Base-by-base conservation (phyloP, 2,888 invertebrate genomes). In the Drosophila picticornis region DNA sequence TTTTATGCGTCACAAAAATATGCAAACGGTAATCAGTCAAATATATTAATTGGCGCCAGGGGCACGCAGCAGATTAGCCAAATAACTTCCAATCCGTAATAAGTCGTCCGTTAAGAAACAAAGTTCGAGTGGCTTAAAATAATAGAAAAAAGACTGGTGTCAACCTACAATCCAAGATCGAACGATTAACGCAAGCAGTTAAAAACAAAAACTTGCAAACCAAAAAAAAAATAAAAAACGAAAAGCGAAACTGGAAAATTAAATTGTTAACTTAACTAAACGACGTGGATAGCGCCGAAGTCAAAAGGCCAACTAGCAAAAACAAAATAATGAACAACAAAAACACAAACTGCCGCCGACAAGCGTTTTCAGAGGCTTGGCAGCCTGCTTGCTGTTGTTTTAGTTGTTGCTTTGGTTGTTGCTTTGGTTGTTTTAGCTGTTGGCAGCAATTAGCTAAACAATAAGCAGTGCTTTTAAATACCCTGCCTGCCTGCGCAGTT, bases 231-330 rank as follows among this genome's bases (percentile, higher is more conserved):
- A 31, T 2, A 38, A 13, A 50, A 16, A 43, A 4, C 27, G n/a
- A 48, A 48, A 60, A 69, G 55, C 60, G 48, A 63, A 80, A 73
- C 59, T 58, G 57, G 32, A 72, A 77, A 83, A 88, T 84, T 77
- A 88, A 86, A 86, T 86, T 88, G 86, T 86, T 83, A 71, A 74
- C 61, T 82, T 82, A 75, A 79, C 74, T 79, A 79, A 84, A 59
- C 68, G 64, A 55, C 65, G 80, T 72, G 67, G 72, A 76, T 68
- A 68, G 68, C 65, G 53, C 46, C 57, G 16, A 70, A 73, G 84
- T 83, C 83, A 81, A 84, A 78, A 73, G 81, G 75, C 70, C 77
- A 80, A 75, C 52, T 51, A 32, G 57, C 46, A 53, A 38, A 48
- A 57, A 50, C 10, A 43, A 50, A 46, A 22, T 25, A 46, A 13